Percentiles rank a stretch among this genome's conserved stretches.
phyloP scores from a whole-genome alignment of 2,113 vertebrate genomes.

The Typhlomys cinereus region DNA sequence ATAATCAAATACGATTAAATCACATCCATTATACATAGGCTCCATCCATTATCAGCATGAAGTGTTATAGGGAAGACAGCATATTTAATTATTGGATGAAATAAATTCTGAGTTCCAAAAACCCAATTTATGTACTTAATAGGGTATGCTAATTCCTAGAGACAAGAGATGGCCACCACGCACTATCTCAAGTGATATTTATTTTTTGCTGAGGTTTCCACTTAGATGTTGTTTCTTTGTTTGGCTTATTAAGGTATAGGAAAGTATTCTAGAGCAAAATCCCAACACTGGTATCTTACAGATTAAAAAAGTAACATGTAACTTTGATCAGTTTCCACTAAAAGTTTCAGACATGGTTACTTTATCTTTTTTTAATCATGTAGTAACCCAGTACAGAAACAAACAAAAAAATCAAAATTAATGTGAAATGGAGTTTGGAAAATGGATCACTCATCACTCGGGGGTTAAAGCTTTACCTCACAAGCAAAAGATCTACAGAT shows the following conservation, averaged over 20 bases:
- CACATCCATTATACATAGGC: constrained; percentile 18
- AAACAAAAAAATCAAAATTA: constrained; percentile 6
- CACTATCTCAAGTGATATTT: background rate
- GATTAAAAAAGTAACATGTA: background rate
- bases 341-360: background rate
- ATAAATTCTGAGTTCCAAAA: constrained; percentile 52
- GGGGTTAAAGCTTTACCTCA: too few relatives aligned
- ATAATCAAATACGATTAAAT: constrained; percentile 52
- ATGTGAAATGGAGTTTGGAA: too few relatives aligned
- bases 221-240: background rate
- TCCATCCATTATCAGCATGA: constrained; percentile 56
- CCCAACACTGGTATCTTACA: background rate
- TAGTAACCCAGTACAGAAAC: background rate
- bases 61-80: constrained; percentile 58
- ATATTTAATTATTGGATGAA: constrained; percentile 45
- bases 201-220: constrained; percentile 19
- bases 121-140: constrained; percentile 50
- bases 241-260: background rate
- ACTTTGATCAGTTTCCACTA: background rate
- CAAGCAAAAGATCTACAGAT: too few relatives aligned
- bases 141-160: constrained; percentile 29
- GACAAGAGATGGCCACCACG: constrained; percentile 5
- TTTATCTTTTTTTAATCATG: background rate
- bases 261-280: constrained; percentile 12
- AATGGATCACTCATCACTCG: too few relatives aligned